These are phyloP conservation scores for Temnothorax ravouxi DNA, from an alignment of 2,888 invertebrate genomes.

Conservation along the genomic window DNA sequence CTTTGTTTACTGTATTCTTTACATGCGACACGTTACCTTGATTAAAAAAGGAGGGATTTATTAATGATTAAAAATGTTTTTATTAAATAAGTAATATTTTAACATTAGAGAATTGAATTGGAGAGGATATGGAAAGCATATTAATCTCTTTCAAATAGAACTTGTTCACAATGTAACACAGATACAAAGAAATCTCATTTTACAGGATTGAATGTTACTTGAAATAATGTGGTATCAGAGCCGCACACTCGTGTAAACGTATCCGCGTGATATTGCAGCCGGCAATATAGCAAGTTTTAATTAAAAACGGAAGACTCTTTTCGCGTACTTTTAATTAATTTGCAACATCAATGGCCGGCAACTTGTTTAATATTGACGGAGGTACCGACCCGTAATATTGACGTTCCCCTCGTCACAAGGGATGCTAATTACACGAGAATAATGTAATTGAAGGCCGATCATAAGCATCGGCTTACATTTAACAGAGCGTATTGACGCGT, in stretches of 20 bases:
- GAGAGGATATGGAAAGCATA: neutral
- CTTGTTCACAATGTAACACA: neutral
- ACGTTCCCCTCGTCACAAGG: slow-evolving; percentile 67
- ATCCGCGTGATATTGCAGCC: slow-evolving; percentile 34
- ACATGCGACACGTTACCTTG: neutral
- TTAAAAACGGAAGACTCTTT: slow-evolving; percentile 55
- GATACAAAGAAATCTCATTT: slow-evolving; percentile 8
- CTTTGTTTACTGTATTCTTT: neutral
- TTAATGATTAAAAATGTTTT: neutral
- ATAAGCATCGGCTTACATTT: slow-evolving; percentile 51
- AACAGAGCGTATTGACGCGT: slow-evolving; percentile 37
- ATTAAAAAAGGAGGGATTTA: neutral
- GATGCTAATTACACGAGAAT: slow-evolving; percentile 71
- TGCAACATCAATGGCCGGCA: slow-evolving; percentile 54
- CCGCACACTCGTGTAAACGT: slow-evolving; percentile 6
- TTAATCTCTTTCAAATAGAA: neutral
- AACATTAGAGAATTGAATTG: neutral
- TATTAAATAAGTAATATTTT: neutral
- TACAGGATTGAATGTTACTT: slow-evolving; percentile 25
- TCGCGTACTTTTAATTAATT: slow-evolving; percentile 57
- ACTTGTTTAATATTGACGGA: slow-evolving; percentile 71
- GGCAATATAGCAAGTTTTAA: slow-evolving; percentile 50
- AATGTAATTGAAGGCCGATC: slow-evolving; percentile 69
- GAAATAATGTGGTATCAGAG: slow-evolving; percentile 43
- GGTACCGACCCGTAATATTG: slow-evolving; percentile 56